Percentiles rank a stretch among this genome's conserved stretches.
Conservation (phyloP, 2,797 vertebrate genomes). For the Gorsachius magnificus region DNA sequence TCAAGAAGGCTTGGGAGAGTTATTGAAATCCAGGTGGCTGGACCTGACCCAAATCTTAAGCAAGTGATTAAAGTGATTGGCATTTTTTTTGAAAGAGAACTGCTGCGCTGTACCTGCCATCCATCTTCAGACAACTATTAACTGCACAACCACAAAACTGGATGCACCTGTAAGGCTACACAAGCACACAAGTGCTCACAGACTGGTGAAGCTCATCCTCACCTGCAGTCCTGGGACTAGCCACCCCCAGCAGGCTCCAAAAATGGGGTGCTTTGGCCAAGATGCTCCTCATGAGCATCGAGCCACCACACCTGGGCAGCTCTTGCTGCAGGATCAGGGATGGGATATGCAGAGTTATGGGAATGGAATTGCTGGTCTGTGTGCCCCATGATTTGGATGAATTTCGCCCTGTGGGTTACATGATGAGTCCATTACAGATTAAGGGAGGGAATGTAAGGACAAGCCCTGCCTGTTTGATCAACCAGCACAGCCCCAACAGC, state of each 20-base stretch:
- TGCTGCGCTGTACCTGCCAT: not conserved
- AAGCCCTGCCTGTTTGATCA: not conserved
- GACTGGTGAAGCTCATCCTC: not conserved
- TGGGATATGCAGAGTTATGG: not conserved
- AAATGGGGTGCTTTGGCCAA: not conserved
- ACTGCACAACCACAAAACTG: not conserved
- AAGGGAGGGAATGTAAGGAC: not conserved
- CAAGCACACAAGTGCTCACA: not conserved
- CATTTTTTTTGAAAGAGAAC: conserved; percentile 17
- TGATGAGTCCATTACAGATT: not conserved
- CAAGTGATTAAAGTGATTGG: conserved; percentile 41
- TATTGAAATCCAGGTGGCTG: conserved; percentile 36
- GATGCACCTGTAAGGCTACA: not conserved
- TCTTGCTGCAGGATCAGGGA: fast-evolving
- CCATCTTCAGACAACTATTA: not conserved
- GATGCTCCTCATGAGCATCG: not conserved
- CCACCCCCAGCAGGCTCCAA: not conserved
- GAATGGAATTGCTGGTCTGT: not conserved
- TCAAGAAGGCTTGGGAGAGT: conserved; percentile 18
- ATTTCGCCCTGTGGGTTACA: not conserved
- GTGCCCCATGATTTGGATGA: not conserved
- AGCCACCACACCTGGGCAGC: not conserved
- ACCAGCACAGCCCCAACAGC: not conserved
- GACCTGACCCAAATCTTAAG: conserved; percentile 26
- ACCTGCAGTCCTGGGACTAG: not conserved